Conservation (phyloP, 2,113 vertebrate species). For the Pelvicachromis taeniatus region DNA sequence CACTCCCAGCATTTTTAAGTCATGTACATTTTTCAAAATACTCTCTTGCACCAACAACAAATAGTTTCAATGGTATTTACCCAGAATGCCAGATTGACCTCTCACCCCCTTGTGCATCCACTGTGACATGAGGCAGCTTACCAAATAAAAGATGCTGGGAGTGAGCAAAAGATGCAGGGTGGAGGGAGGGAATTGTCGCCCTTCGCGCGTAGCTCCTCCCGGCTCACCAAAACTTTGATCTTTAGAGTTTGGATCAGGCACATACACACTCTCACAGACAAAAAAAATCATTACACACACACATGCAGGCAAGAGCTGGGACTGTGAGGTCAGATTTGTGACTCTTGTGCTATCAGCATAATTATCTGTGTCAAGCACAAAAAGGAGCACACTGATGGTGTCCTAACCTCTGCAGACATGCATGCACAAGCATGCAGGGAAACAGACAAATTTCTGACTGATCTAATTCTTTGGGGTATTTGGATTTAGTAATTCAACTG, state of each 20-base stretch:
- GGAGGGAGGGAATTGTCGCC: background rate
- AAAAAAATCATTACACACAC: background rate
- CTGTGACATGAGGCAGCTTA: conserved; percentile 62
- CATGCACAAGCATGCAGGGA: background rate
- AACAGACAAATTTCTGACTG: conserved; percentile 1
- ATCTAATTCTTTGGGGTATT: conserved; percentile 16
- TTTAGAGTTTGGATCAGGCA: conserved; percentile 25
- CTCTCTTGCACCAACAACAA: background rate
- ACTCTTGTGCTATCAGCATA: conserved; percentile 41
- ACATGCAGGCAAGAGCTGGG: background rate
- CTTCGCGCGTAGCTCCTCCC: conserved; percentile 19
- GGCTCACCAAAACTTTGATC: conserved; percentile 51
- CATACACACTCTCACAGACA: conserved; percentile 13
- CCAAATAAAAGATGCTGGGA: conserved; percentile 54
- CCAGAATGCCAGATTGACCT: conserved; percentile 58
- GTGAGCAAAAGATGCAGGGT: conserved; percentile 30
- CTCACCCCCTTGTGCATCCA: conserved; percentile 64
- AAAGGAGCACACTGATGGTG: conserved; percentile 29
- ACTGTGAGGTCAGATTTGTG: conserved; percentile 34
- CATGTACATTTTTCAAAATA: background rate
- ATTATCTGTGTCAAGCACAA: conserved; percentile 65
- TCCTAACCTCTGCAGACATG: background rate
- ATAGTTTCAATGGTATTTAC: conserved; percentile 25
- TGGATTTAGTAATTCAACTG: conserved; percentile 32
- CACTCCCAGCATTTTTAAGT: background rate